Conservation (phyloP, 2,888 invertebrate genomes). For the Luffia ferchaultella region DNA sequence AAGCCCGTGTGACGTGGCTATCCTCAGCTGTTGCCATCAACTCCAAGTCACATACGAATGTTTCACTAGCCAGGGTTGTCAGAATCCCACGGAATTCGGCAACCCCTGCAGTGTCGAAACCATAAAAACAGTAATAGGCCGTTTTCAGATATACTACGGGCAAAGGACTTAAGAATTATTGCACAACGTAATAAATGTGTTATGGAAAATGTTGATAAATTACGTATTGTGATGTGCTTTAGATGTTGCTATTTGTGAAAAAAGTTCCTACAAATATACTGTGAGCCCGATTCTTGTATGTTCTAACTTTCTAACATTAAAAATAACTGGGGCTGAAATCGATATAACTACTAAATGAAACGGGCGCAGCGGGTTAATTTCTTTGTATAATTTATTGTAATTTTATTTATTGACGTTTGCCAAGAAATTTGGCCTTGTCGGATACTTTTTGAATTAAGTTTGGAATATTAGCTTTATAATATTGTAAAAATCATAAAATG, state of each 20-base stretch:
- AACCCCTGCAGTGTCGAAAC: conserved; percentile 33
- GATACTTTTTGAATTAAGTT: too few relatives aligned
- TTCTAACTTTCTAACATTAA: too few relatives aligned
- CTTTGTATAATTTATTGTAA: too few relatives aligned
- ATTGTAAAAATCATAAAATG: too few relatives aligned
- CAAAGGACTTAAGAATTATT: conserved; percentile 17
- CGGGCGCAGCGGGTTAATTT: too few relatives aligned
- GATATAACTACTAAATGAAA: too few relatives aligned
- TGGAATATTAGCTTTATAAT: too few relatives aligned
- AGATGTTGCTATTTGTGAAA: background rate
- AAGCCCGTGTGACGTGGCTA: conserved; percentile 35
- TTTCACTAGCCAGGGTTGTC: conserved; percentile 36
- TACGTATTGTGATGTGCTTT: background rate
- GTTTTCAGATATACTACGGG: conserved; percentile 33
- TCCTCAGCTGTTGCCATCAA: conserved; percentile 41
- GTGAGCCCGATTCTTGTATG: too few relatives aligned
- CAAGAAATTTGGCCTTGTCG: too few relatives aligned
- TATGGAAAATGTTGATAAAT: background rate
- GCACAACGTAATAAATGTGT: background rate
- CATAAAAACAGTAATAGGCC: conserved; percentile 31
- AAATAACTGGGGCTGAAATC: too few relatives aligned
- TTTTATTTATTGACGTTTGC: too few relatives aligned
- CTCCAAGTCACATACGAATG: conserved; percentile 31
- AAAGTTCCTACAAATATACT: background rate
- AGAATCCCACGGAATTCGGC: conserved; percentile 46